Conservation (phyloP, 2,113 vertebrate species). For the Clarias macrocephalus region DNA sequence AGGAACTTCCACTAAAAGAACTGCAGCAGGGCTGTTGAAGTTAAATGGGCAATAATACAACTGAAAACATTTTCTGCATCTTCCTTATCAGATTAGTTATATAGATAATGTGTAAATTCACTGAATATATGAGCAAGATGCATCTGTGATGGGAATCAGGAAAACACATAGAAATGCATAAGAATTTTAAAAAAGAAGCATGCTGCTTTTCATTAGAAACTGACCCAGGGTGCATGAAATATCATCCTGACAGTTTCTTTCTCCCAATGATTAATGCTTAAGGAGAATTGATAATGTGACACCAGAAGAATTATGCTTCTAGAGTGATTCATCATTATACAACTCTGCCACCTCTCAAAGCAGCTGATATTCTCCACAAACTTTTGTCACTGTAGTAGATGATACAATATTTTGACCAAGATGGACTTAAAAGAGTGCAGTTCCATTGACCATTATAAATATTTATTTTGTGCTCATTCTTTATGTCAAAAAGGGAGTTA, state of each 20-base stretch:
- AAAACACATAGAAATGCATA: conserved; percentile 46
- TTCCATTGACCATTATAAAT: conserved; percentile 14
- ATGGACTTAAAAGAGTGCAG: background rate
- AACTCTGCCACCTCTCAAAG: conserved; percentile 23
- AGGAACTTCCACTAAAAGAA: conserved; percentile 12
- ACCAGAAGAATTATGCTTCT: conserved; percentile 39
- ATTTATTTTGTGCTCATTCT: conserved; percentile 17
- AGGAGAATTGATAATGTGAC: conserved; percentile 58
- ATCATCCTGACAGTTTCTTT: conserved; percentile 44
- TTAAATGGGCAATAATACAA: background rate
- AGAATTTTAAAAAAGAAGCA: conserved; percentile 52
- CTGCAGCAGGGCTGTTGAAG: background rate
- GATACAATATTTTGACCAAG: conserved; percentile 26
- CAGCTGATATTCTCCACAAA: conserved; percentile 12
- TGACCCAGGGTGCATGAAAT: conserved; percentile 56
- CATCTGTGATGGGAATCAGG: background rate
- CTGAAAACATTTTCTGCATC: background rate
- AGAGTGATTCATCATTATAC: conserved; percentile 36
- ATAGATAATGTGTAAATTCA: background rate
- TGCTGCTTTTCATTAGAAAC: conserved; percentile 68
- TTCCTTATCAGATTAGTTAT: background rate
- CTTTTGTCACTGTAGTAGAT: conserved; percentile 13
- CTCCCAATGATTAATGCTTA: conserved; percentile 58
- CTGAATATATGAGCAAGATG: background rate
- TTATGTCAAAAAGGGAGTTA: background rate